Percentiles rank a stretch among this genome's conserved stretches.
These are phyloP conservation scores for Drosophila nebulosa DNA, from an alignment of 1,140 invertebrate genomes.

Conservation along the genomic window DNA sequence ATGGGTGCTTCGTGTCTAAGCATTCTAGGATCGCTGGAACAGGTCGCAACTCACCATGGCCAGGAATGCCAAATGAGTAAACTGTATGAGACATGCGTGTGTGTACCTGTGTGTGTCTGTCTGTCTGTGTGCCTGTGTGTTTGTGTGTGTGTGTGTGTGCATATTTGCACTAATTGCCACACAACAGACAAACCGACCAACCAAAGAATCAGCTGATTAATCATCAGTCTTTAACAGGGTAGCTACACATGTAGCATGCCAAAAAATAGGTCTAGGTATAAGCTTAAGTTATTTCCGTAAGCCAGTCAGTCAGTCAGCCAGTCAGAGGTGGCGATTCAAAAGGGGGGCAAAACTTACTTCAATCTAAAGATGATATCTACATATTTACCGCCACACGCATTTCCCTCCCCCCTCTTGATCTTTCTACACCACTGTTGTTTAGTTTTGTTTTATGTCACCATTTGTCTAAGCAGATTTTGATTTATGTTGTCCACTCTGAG, in stretches of 20 bases:
- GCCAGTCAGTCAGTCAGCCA: slow-evolving; percentile 29
- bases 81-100: neutral
- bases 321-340: slow-evolving; percentile 5
- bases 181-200: neutral
- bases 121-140: slow-evolving; percentile 2
- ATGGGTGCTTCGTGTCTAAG: neutral
- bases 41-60: neutral
- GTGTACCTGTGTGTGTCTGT: neutral
- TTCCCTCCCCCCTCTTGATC: neutral
- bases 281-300: slow-evolving; percentile 40
- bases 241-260: slow-evolving; percentile 2
- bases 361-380: too few species aligned
- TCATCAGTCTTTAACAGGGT: slow-evolving; percentile 1
- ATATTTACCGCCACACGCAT: too few species aligned
- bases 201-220: slow-evolving; percentile 32
- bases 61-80: neutral
- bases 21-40: neutral
- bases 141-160: neutral
- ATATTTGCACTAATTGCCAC: slow-evolving; percentile 22
- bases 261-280: slow-evolving; percentile 2
- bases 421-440: neutral
- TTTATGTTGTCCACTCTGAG: slow-evolving; percentile 76
- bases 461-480: slow-evolving; percentile 58
- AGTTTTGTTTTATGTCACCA: slow-evolving; percentile 62
- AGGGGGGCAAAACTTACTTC: too few species aligned